These are phyloP conservation scores for Mormoops blainvillei DNA, from an alignment of 2,113 vertebrate genomes.

Conservation along the genomic window DNA sequence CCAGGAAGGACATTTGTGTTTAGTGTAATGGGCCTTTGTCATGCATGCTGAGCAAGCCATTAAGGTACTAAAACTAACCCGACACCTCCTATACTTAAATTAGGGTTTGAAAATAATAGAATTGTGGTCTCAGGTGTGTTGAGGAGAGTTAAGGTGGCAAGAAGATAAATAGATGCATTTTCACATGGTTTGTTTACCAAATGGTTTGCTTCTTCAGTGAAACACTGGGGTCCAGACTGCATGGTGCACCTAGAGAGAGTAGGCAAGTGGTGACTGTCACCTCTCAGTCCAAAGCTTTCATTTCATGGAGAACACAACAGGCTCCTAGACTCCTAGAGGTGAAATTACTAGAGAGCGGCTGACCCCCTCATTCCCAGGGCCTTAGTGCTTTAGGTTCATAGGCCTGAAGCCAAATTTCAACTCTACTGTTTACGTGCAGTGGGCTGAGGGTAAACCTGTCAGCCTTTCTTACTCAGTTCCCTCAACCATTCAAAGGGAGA, in stretches of 20 bases:
- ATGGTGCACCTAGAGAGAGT: background rate
- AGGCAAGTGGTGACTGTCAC: background rate
- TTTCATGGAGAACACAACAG: background rate
- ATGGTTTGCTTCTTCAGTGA: background rate
- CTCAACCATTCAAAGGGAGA: background rate
- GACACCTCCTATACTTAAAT: background rate
- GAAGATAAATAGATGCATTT: conserved; percentile 2
- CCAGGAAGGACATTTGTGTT: background rate
- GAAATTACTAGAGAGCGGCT: background rate
- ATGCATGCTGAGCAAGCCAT: conserved; percentile 3
- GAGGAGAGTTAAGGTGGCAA: background rate
- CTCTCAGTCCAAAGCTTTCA: background rate
- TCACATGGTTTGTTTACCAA: background rate
- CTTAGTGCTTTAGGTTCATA: background rate
- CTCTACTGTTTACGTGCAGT: background rate
- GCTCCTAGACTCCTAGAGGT: background rate
- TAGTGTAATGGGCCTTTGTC: background rate
- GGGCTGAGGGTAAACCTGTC: background rate
- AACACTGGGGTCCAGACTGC: background rate
- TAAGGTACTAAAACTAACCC: background rate
- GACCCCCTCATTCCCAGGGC: background rate
- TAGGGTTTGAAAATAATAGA: conserved; percentile 28
- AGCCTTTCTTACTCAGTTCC: background rate
- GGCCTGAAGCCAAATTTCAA: background rate
- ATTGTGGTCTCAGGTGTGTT: conserved; percentile 26